Percentiles rank a stretch among this genome's conserved stretches.
phyloP scores from a whole-genome alignment of 1,140 invertebrate species.

The Pachyrhynchus sulphureomaculatus region DNA sequence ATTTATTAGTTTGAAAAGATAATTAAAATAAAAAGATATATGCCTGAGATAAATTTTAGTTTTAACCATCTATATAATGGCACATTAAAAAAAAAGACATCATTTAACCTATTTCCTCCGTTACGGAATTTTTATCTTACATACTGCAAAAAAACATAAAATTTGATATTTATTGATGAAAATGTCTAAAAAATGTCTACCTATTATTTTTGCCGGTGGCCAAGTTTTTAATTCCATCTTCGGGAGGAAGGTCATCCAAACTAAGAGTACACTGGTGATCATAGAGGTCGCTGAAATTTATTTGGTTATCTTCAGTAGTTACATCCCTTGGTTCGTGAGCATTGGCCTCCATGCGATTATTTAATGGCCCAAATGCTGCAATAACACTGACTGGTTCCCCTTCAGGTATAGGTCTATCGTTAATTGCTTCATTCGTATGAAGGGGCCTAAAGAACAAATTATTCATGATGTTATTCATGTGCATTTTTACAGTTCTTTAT shows the following conservation, averaged over 20 bases:
- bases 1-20: too few species aligned
- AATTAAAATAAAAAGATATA: too few species aligned
- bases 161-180: too few species aligned
- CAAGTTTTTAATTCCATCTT: constrained; percentile 64
- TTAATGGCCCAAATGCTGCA: constrained; percentile 85
- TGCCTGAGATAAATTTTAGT: too few species aligned
- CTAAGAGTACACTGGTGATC: constrained; percentile 44
- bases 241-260: constrained; percentile 54
- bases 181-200: too few species aligned
- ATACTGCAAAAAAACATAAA: too few species aligned
- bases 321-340: constrained; percentile 74
- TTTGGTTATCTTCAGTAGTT: constrained; percentile 71
- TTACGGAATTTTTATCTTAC: too few species aligned
- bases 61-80: too few species aligned
- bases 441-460: constrained; percentile 59
- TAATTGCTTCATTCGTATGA: constrained; percentile 70
- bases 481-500: too few species aligned
- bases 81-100: too few species aligned
- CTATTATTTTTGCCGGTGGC: constrained; percentile 62
- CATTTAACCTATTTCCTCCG: too few species aligned
- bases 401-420: constrained; percentile 68
- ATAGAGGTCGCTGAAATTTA: constrained; percentile 65
- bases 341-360: constrained; percentile 76
- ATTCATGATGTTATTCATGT: too few species aligned
- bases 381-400: constrained; percentile 70